Conservation (phyloP, 2,113 vertebrate species). For the Semnopithecus entellus region DNA sequence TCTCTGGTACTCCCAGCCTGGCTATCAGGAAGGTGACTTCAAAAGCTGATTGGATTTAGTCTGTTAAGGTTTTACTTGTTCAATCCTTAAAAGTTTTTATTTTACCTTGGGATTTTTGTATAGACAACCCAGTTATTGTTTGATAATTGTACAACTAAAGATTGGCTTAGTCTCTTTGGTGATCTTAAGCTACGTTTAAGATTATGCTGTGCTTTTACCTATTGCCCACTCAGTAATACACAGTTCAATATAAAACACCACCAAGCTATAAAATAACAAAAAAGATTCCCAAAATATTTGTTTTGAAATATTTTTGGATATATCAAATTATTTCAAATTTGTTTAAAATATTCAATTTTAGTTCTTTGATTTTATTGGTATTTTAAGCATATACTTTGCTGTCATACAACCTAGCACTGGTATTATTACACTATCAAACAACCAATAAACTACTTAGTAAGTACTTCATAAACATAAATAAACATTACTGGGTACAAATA, state of each 20-base stretch:
- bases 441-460: background rate
- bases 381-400: background rate
- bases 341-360: background rate
- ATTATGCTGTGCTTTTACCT: background rate
- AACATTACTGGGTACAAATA: background rate
- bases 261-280: background rate
- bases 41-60: background rate
- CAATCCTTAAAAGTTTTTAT: background rate
- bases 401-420: background rate
- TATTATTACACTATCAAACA: background rate
- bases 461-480: background rate
- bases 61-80: background rate
- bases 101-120: background rate
- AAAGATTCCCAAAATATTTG: background rate
- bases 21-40: background rate
- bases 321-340: background rate
- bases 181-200: background rate
- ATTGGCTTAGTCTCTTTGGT: background rate
- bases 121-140: background rate
- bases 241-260: background rate
- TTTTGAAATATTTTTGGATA: background rate
- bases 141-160: background rate
- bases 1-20: background rate
- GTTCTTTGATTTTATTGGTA: background rate
- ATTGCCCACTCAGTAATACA: background rate